A percentile compares a stretch with the other conserved stretches of the same genome.
Evolutionary conservation across 2,888 invertebrate species (phyloP).

Genomic region (Dastarcus helophoroides): DNA sequence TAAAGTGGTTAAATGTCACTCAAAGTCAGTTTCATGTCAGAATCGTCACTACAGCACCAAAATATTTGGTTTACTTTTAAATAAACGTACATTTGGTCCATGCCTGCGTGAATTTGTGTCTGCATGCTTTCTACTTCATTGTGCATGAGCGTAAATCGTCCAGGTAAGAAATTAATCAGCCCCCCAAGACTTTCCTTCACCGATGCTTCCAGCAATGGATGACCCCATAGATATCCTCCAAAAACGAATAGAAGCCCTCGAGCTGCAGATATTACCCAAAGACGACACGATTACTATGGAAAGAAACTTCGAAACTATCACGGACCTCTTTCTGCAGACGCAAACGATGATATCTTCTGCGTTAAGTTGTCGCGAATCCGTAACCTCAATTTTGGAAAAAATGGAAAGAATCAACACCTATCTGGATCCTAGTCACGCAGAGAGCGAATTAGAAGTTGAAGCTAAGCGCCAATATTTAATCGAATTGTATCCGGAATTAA

Average conservation of each 20-base stretch:
- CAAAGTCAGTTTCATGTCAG: too few species aligned
- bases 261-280: conserved; percentile 35
- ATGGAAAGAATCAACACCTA: conserved; percentile 39
- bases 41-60: too few species aligned
- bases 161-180: too few species aligned
- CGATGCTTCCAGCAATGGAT: too few species aligned
- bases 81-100: too few species aligned
- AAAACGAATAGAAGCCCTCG: conserved; percentile 37
- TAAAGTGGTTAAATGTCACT: too few species aligned
- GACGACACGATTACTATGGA: conserved; percentile 21
- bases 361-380: conserved; percentile 40
- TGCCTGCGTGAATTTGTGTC: too few species aligned
- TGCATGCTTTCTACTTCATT: too few species aligned
- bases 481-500: conserved; percentile 37
- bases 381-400: conserved; percentile 36
- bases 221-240: conserved; percentile 34
- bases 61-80: too few species aligned
- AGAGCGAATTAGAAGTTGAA: conserved; percentile 35
- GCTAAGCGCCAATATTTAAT: conserved; percentile 39
- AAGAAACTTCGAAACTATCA: conserved; percentile 25
- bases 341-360: conserved; percentile 42
- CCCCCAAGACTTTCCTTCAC: too few species aligned
- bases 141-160: too few species aligned
- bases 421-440: conserved; percentile 37
- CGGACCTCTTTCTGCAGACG: conserved; percentile 37